These are phyloP conservation scores for Psylliodes chrysocephalus DNA, from an alignment of 2,888 invertebrate species.

Conservation along the genomic window DNA sequence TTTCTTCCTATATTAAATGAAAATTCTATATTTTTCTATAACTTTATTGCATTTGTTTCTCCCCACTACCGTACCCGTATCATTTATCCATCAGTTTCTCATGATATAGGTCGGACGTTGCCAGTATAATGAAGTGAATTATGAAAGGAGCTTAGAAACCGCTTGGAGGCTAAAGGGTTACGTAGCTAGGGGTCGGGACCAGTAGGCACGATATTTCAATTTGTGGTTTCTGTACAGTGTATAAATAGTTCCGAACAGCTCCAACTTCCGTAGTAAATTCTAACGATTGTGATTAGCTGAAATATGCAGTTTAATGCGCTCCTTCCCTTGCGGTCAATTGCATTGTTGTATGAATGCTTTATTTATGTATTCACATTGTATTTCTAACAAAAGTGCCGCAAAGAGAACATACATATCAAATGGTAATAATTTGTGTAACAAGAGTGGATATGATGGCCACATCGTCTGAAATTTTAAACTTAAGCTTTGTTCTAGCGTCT, in stretches of 20 bases:
- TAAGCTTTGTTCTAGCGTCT: too few relatives aligned
- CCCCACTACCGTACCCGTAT: neutral
- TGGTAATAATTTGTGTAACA: too few relatives aligned
- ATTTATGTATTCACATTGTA: too few relatives aligned
- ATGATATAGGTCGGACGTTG: constrained; percentile 18
- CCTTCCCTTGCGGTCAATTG: neutral
- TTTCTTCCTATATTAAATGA: neutral
- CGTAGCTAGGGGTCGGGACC: neutral
- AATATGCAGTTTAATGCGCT: constrained; percentile 6
- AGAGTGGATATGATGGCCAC: too few relatives aligned
- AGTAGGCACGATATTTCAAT: constrained; percentile 17
- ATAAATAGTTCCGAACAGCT: constrained; percentile 8
- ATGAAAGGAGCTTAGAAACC: constrained; percentile 14
- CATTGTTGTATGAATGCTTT: neutral
- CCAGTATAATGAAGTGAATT: constrained; percentile 18
- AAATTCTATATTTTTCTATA: neutral
- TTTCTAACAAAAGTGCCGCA: too few relatives aligned
- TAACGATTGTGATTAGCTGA: constrained; percentile 12
- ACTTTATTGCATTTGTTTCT: neutral
- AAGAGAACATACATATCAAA: too few relatives aligned
- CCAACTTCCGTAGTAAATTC: constrained; percentile 1
- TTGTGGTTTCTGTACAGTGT: constrained; percentile 2
- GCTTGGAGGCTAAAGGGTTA: constrained; percentile 5
- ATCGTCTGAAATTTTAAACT: too few relatives aligned
- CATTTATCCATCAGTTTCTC: constrained; percentile 16